Evolutionary conservation across 2,113 vertebrate species (phyloP), one percentile per base, ranked within the genome.

Genomic region (Rhinoptilus africanus): DNA sequence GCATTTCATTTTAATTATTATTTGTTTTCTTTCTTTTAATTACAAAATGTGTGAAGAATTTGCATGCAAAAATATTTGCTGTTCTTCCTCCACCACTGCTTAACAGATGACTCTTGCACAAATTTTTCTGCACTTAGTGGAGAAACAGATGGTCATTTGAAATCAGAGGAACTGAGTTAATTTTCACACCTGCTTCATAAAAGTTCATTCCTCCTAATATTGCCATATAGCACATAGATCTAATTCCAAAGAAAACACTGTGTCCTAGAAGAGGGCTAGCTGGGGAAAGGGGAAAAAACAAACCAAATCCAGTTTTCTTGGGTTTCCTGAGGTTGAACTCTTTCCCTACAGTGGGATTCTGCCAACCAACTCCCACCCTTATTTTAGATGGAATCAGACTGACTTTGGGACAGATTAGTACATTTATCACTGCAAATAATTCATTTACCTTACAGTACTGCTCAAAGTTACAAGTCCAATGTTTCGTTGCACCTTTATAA

Each of bases 141-240:
- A 93, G 81, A 72, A 89, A 89, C 34, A 94, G 56, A 84, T 85
- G 93, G 60, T 60, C 48, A 48, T 56, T 92, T 96, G 32, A 85
- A 89, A 18, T 45, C 53, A 78, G 35, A 43, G 26, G 51, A 54
- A 80, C 14, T 1, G 1, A 88, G 37, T 23, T 69, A 54, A 47
- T 92, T 85, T 89, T 92, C 69, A 92, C 64, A 77, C 50, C 21
- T 94, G 78, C 14, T 88, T 92, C 41, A 47, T n/a, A 54, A 30
- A 43, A 64, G 28, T 76, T 83, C 50, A 24, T 8, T 15, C 8
- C 15, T 93, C 20, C 30, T 86, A 72, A 51, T n/a, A 12, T 28
- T 85, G 50, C 18, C 12, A n/a, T 48, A 20, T 5, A 68, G 14
- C 35, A 62, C 27, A 50, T 27, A 68, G 71, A 91, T 66, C 59